Percentiles rank a stretch among this genome's conserved stretches.
Conservation (phyloP, 2,888 invertebrate genomes). For the Calephelis perditalis region DNA sequence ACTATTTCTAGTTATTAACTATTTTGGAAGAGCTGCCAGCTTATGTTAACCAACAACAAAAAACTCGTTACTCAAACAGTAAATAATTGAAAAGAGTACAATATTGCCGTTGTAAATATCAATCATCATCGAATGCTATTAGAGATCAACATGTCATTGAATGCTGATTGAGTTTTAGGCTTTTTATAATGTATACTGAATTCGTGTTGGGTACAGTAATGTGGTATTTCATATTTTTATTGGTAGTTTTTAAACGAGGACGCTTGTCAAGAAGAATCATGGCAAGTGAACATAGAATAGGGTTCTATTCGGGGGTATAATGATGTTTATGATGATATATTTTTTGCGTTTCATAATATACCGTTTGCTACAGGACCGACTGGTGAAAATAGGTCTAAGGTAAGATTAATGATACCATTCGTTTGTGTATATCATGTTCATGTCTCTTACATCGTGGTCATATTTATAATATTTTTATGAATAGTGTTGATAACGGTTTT, state of each 20-base stretch:
- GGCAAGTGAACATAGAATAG: conserved; percentile 34
- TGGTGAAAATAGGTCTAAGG: conserved; percentile 34
- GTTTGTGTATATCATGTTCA: neutral
- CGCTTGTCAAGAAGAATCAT: conserved; percentile 22
- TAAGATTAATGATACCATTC: conserved; percentile 13
- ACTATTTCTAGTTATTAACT: too few relatives aligned
- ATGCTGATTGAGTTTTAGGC: too few relatives aligned
- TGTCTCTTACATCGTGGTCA: neutral
- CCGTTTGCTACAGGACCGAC: conserved; percentile 52
- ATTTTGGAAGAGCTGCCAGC: too few relatives aligned
- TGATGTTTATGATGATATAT: conserved; percentile 29
- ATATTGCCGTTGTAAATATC: too few relatives aligned
- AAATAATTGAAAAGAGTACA: too few relatives aligned
- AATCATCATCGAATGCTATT: too few relatives aligned
- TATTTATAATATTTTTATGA: too few relatives aligned
- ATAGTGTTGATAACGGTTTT: too few relatives aligned
- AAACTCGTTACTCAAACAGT: too few relatives aligned
- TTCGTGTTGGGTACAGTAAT: neutral
- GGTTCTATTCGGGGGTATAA: conserved; percentile 42
- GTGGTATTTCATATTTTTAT: neutral
- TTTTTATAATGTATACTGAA: too few relatives aligned
- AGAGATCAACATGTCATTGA: too few relatives aligned
- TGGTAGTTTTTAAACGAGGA: conserved; percentile 3
- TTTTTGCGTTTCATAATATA: conserved; percentile 44
- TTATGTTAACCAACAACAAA: too few relatives aligned